Base-by-base conservation (phyloP, 1,140 invertebrate species). In the Halictus rubicundus region DNA sequence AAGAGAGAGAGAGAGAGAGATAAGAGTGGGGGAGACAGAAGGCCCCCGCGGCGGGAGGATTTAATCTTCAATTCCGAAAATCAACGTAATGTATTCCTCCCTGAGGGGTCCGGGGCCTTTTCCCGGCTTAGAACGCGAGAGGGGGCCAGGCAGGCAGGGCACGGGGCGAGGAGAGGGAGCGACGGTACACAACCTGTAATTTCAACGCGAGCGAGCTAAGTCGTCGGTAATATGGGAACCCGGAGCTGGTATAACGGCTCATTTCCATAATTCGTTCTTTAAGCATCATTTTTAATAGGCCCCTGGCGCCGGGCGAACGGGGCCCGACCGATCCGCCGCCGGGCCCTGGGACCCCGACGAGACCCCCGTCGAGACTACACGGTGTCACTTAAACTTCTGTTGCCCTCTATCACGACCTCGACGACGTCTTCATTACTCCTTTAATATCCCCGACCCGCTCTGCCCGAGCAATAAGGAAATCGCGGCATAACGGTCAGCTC, bases 231-330 rank as follows among this genome's bases (percentile, higher is more conserved):
- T 91, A 90, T 91, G 90, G 89, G 90, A 90, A 90, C 89, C 89
- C 80, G 72, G 82, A 81, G 83, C 83, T 82, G 68, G 82, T 82
- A 88, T 90, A 88, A 88, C 89, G 87, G 87, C 90, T 91, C 87
- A 92, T 92, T 92, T 92, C 90, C 91, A 92, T 92, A 92, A 92
- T 92, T 92, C 88, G 88, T 92, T 91, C 91, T 91, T 92, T 91
- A 92, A 90, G 90, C 78, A 90, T 91, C 87, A 91, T 91, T 92
- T 91, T 92, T 92, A 92, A 92, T 92, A 91, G 91, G 89, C 89
- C 88, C 83, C 87, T 92, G 91, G 91, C 91, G 91, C 91, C 91
- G 88, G 88, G 80, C 79, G 61, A 52, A 80, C 61, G 46, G 63
- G 64, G 8, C 76, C 65, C 68, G 16, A 61, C 32, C 61, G 46